Percentiles rank a stretch among this genome's conserved stretches.
Evolutionary conservation across 2,113 vertebrate genomes (phyloP).

Genomic region (Chionomys nivalis): DNA sequence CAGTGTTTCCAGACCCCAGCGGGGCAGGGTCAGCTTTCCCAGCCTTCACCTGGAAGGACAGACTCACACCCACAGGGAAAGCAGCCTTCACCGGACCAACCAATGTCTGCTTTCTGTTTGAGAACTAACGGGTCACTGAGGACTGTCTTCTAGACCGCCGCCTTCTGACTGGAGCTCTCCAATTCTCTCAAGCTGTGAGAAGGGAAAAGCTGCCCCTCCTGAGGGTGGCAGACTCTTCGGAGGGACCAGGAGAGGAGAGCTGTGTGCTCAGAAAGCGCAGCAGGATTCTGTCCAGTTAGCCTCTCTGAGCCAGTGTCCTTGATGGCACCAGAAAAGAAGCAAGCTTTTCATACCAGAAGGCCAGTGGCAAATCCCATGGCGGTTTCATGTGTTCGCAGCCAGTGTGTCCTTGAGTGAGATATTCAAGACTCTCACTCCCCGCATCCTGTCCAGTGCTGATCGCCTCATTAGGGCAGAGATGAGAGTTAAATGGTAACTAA

Average conservation of each 20-base stretch:
- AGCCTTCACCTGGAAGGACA: background rate
- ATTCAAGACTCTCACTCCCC: background rate
- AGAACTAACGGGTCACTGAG: background rate
- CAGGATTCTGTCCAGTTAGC: background rate
- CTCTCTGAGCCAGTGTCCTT: background rate
- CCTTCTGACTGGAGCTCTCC: background rate
- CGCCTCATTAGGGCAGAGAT: background rate
- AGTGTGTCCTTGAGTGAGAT: background rate
- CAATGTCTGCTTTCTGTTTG: background rate
- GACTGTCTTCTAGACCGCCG: background rate
- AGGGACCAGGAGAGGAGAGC: background rate
- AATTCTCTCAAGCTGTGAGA: background rate
- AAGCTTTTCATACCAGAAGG: background rate
- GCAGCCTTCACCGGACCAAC: background rate
- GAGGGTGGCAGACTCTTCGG: background rate
- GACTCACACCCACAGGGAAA: background rate
- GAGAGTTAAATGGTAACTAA: background rate
- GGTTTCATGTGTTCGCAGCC: background rate
- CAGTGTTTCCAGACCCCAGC: background rate
- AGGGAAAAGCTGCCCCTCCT: background rate
- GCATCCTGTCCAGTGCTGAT: background rate
- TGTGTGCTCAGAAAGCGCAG: rapidly evolving
- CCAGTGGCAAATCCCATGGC: rapidly evolving
- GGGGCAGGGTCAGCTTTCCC: background rate
- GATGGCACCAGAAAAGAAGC: background rate